These are phyloP conservation scores for Eumacrocentrus americanus DNA, from an alignment of 2,888 invertebrate species.

Conservation along the genomic window DNA sequence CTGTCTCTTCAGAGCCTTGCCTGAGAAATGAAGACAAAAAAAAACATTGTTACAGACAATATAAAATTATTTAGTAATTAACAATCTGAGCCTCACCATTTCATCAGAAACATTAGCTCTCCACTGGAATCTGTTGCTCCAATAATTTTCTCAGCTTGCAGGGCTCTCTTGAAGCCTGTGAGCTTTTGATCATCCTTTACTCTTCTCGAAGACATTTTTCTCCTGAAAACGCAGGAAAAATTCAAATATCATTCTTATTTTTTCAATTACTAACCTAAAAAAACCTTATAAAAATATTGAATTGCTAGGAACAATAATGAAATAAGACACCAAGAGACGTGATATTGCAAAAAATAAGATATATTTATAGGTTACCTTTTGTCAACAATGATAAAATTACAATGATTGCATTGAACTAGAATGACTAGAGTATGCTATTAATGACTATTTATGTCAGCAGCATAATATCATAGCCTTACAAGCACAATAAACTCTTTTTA, in stretches of 20 bases:
- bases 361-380: not conserved
- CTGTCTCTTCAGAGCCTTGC: conserved; percentile 73
- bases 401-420: no score
- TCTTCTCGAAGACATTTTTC: conserved; percentile 36
- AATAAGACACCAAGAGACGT: no score
- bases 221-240: not conserved
- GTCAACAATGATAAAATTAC: not conserved
- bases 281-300: no score
- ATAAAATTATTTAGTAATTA: not conserved
- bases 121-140: conserved; percentile 91
- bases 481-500: not conserved
- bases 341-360: no score
- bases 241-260: not conserved
- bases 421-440: no score
- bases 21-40: conserved; percentile 48
- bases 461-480: not conserved
- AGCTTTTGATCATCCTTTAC: conserved; percentile 68
- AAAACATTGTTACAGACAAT: no score
- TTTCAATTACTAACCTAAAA: no score
- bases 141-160: conserved; percentile 85
- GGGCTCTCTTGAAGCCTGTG: conserved; percentile 78
- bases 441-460: not conserved
- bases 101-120: conserved; percentile 86
- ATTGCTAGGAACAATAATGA: no score
- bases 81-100: conserved; percentile 71